These are phyloP conservation scores for Andrena cerasifolii DNA, from an alignment of 1,140 invertebrate species.

Conservation along the genomic window DNA sequence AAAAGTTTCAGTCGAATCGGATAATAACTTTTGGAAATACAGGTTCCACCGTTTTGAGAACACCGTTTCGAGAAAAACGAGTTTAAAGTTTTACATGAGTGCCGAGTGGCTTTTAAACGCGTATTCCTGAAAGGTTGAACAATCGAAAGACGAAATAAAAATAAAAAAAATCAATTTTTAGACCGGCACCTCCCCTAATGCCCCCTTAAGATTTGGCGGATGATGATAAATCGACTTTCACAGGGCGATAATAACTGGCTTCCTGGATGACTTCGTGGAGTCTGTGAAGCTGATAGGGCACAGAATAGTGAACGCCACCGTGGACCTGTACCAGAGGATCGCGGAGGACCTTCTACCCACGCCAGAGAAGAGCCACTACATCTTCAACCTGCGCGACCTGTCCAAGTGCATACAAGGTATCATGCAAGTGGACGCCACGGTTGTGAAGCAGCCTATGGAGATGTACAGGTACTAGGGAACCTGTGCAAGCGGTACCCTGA, in stretches of 20 bases:
- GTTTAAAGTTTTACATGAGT: too few relatives aligned
- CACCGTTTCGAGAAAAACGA: too few relatives aligned
- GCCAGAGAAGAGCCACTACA: conserved; percentile 94
- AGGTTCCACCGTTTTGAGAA: too few relatives aligned
- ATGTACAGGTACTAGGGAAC: conserved; percentile 83
- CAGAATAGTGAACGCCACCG: conserved; percentile 89
- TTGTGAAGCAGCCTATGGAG: conserved; percentile 85
- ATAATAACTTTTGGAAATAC: too few relatives aligned
- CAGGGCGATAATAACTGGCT: conserved; percentile 87
- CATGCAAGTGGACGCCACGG: conserved; percentile 87
- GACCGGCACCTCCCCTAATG: too few relatives aligned
- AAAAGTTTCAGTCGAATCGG: too few relatives aligned
- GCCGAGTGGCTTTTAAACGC: too few relatives aligned
- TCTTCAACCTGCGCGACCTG: conserved; percentile 94
- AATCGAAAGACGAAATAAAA: too few relatives aligned
- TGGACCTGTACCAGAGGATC: conserved; percentile 91
- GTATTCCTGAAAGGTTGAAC: too few relatives aligned
- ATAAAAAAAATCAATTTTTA: too few relatives aligned
- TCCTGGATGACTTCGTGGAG: conserved; percentile 89
- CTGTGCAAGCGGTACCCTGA: neutral
- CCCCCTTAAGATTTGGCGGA: too few relatives aligned
- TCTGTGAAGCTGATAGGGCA: conserved; percentile 88
- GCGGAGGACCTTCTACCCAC: conserved; percentile 91
- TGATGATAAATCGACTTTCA: neutral
- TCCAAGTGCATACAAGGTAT: conserved; percentile 96